Evolutionary conservation across 2,797 vertebrate species (phyloP), one percentile per base, ranked within the genome.

Genomic region (Gymnoscopelus braueri): DNA sequence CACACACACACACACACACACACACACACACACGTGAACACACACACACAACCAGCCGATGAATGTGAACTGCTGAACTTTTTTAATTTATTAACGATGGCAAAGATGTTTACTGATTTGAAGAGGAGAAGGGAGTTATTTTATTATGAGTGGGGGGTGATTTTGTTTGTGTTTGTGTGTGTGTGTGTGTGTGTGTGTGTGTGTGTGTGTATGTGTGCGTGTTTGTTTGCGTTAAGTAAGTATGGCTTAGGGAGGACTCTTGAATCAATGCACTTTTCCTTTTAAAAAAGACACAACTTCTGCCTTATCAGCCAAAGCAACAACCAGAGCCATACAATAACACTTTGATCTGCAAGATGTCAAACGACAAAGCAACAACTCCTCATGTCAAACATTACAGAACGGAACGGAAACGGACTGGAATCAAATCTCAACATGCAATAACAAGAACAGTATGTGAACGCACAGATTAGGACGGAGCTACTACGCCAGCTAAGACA

Each of bases 1-100:
- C 60, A 58, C 57, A 69, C 12, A 64, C 26, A 19, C 56, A 35
- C n/a, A 7, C 23, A 71, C 47, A 62, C 54, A 47, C 51, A 72
- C 39, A 48, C 47, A 51, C 24, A 32, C 84, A 87, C 87, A 89
- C 80, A 80, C 76, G 84, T 56, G 74, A 82, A 82, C 74, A 84
- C 83, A n/a, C n/a, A 88, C 80, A 85, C 74, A 79, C 83, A 92
- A 83, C 87, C 85, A 91, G 89, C 82, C 92, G 89, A 87, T 94
- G 95, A 98, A 97, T 98, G 97, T 98, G 96, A 99, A 97, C 94
- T 97, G 83, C 82, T 92, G 88, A 98, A 97, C 93, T 44, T 35
- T 94, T 97, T 98, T 97, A 91, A 98, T 98, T 99, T 96, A 96
- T 93, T 93, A 90, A 83, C 82, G 65, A 74, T 87, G 77, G 85